Evolutionary conservation across 2,113 vertebrate species (phyloP).

Genomic region (Erythrocercus mccallii): DNA sequence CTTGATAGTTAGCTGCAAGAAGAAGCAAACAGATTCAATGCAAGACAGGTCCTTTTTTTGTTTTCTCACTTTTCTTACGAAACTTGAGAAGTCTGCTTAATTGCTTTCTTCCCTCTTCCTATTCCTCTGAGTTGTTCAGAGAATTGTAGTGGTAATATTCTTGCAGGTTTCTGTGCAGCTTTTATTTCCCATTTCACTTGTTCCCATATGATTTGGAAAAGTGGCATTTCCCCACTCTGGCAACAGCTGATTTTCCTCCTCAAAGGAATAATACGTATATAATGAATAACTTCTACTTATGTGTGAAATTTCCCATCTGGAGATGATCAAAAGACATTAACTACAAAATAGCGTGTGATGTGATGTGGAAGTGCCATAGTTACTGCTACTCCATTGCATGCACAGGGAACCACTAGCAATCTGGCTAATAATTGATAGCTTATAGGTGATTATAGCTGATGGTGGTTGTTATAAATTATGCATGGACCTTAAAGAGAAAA

Average conservation of each 20-base stretch:
- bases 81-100: background rate
- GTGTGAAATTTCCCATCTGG: background rate
- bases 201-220: background rate
- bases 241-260: background rate
- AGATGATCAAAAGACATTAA: background rate
- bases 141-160: background rate
- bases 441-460: background rate
- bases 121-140: background rate
- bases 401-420: background rate
- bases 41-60: background rate
- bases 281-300: background rate
- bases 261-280: background rate
- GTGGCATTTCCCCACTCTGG: background rate
- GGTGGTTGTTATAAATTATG: background rate
- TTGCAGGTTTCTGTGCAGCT: background rate
- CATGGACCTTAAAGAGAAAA: background rate
- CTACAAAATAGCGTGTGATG: background rate
- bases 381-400: background rate
- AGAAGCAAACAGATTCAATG: background rate
- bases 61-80: background rate
- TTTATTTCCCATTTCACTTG: background rate
- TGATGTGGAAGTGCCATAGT: background rate
- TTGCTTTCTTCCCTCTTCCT: background rate
- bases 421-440: background rate
- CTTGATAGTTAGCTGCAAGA: background rate